Evolutionary conservation across 1,140 invertebrate species (phyloP).

Genomic region (Drosophila navojoa): DNA sequence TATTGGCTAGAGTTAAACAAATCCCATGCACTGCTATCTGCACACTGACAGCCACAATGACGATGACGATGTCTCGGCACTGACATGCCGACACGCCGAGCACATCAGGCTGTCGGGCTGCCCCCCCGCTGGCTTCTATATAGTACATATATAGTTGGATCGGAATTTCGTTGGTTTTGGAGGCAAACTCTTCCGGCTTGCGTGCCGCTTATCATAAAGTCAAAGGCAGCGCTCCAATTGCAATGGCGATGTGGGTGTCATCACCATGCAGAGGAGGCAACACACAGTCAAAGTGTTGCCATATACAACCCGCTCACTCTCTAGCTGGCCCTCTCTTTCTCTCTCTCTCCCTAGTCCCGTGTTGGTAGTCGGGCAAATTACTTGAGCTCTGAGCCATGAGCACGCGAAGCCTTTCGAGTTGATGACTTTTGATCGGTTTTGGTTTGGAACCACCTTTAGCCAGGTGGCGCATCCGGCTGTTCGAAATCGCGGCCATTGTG

Average conservation of each 20-base stretch:
- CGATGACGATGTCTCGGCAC: constrained; percentile 28
- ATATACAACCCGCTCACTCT: constrained; percentile 38
- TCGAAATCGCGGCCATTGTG: constrained; percentile 33
- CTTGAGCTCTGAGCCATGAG: constrained; percentile 24
- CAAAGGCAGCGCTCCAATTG: constrained; percentile 67
- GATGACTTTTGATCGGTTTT: constrained; percentile 65
- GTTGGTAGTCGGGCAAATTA: constrained; percentile 29
- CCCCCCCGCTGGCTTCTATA: constrained; percentile 2
- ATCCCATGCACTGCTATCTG: constrained; percentile 69
- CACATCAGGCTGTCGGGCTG: not conserved
- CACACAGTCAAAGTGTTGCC: constrained; percentile 59
- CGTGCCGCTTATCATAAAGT: constrained; percentile 79
- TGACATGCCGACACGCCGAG: constrained; percentile 64
- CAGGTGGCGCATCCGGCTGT: constrained; percentile 12
- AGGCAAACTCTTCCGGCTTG: constrained; percentile 39
- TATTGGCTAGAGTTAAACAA: constrained; percentile 57
- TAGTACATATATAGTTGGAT: constrained; percentile 58
- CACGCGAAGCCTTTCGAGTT: constrained; percentile 69
- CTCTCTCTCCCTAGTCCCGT: not conserved
- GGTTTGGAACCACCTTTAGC: constrained; percentile 58
- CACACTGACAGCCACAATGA: constrained; percentile 60
- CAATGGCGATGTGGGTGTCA: constrained; percentile 76
- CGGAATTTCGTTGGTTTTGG: constrained; percentile 45
- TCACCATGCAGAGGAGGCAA: constrained; percentile 52
- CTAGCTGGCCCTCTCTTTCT: not conserved